A percentile compares a stretch with the other conserved stretches of the same genome.
Evolutionary conservation across 2,888 invertebrate species (phyloP).

Genomic region (Volucella inflata): DNA sequence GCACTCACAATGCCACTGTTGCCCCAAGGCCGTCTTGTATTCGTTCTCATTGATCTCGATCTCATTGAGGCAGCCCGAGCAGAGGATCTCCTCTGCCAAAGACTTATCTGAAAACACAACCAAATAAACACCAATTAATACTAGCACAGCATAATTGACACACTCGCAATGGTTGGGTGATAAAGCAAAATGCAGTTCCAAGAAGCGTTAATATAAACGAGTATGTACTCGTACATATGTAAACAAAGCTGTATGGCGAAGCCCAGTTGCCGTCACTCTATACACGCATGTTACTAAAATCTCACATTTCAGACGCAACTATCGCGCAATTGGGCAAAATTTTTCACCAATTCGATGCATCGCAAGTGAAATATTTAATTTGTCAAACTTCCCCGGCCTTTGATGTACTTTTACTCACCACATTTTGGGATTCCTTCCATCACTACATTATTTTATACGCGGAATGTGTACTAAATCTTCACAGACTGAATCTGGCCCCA

Average conservation of each 20-base stretch:
- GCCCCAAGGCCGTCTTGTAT: conserved; percentile 91
- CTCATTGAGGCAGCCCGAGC: conserved; percentile 80
- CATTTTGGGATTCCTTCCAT: conserved; percentile 69
- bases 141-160: neutral
- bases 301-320: conserved; percentile 36
- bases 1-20: conserved; percentile 95
- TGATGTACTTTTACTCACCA: conserved; percentile 46
- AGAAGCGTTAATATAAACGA: conserved; percentile 56
- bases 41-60: conserved; percentile 86
- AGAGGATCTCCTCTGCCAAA: conserved; percentile 70
- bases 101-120: conserved; percentile 64
- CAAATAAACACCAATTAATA: conserved; percentile 34
- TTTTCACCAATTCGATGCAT: conserved; percentile 10
- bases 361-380: conserved; percentile 40
- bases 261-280: conserved; percentile 41
- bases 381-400: conserved; percentile 7
- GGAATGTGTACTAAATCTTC: conserved; percentile 46
- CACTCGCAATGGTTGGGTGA: neutral
- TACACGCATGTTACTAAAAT: conserved; percentile 68
- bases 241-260: conserved; percentile 70
- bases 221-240: conserved; percentile 77
- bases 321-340: neutral
- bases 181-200: conserved; percentile 41
- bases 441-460: conserved; percentile 66
- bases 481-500: conserved; percentile 48